A percentile compares a stretch with the other conserved stretches of the same genome.
Evolutionary conservation across 2,797 vertebrate genomes (phyloP).

Genomic region (Percopsis omiscomaycus): DNA sequence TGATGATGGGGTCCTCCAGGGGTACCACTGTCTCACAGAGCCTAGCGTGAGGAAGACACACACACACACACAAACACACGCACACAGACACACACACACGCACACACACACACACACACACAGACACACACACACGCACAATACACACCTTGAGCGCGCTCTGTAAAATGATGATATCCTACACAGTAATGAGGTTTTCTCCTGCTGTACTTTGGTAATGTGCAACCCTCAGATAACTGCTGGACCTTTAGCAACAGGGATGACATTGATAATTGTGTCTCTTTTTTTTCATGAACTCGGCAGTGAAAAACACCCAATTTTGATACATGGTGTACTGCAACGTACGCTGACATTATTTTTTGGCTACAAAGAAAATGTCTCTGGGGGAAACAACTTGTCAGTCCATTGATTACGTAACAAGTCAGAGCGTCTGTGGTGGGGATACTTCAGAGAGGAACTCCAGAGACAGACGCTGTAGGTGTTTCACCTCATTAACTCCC

Average conservation of each 20-base stretch:
- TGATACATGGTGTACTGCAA: slow-evolving; percentile 7
- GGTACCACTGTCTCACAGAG: slow-evolving; percentile 96
- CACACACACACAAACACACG: slow-evolving; percentile 17
- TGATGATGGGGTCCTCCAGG: slow-evolving; percentile 94
- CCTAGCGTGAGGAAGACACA: slow-evolving; percentile 66
- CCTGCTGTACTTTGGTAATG: slow-evolving; percentile 7
- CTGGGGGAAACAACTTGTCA: slow-evolving; percentile 6
- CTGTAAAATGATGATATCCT: slow-evolving; percentile 2
- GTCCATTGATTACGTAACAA: slow-evolving; percentile 43
- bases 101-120: slow-evolving; percentile 25
- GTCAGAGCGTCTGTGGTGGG: slow-evolving; percentile 36
- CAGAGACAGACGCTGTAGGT: slow-evolving; percentile 44
- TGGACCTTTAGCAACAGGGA: slow-evolving; percentile 16
- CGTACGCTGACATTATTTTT: slow-evolving; percentile 22
- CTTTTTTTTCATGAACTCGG: slow-evolving; percentile 14
- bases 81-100: slow-evolving; percentile 21
- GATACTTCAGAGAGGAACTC: slow-evolving; percentile 40
- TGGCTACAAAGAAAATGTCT: slow-evolving; percentile 36
- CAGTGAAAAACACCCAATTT: slow-evolving; percentile 31
- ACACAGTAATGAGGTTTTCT: slow-evolving; percentile 23
- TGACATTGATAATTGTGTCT: not conserved
- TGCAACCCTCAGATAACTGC: slow-evolving; percentile 35
- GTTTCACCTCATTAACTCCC: slow-evolving; percentile 69
- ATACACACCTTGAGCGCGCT: not conserved
- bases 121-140: not conserved